Evolutionary conservation across 2,797 vertebrate genomes (phyloP).

Genomic region (Diplodus puntazzo): DNA sequence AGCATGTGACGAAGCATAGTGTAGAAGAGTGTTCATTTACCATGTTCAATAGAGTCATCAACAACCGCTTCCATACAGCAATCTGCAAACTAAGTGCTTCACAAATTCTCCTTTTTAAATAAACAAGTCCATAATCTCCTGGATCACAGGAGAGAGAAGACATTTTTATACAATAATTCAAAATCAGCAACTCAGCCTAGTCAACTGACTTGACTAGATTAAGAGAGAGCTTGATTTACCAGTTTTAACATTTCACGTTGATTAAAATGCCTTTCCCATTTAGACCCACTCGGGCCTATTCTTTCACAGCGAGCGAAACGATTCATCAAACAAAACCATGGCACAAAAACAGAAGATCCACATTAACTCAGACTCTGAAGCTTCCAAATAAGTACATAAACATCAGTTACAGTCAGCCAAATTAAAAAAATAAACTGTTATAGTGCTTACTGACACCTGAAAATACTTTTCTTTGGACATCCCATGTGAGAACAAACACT

Average conservation of each 20-base stretch:
- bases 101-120: constrained; percentile 46
- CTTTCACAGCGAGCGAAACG: constrained; percentile 58
- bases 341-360: constrained; percentile 63
- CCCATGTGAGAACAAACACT: constrained; percentile 36
- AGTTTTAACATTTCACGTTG: constrained; percentile 42
- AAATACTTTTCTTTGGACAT: constrained; percentile 68
- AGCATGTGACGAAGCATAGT: constrained; percentile 26
- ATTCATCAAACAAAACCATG: constrained; percentile 50
- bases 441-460: constrained; percentile 65
- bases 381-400: constrained; percentile 45
- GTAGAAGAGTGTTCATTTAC: constrained; percentile 20
- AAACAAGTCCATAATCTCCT: constrained; percentile 25
- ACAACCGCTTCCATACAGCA: constrained; percentile 30
- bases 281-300: constrained; percentile 29
- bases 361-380: constrained; percentile 47
- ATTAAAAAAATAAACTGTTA: constrained; percentile 51
- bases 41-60: constrained; percentile 19
- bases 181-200: constrained; percentile 46
- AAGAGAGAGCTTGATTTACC: constrained; percentile 33
- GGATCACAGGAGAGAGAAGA: constrained; percentile 43
- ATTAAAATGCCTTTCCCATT: constrained; percentile 56
- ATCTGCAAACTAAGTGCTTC: constrained; percentile 49
- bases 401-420: constrained; percentile 56
- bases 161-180: constrained; percentile 41
- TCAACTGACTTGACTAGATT: constrained; percentile 47